phyloP scores from a whole-genome alignment of 1,140 invertebrate species.

The Charaxes varanes region DNA sequence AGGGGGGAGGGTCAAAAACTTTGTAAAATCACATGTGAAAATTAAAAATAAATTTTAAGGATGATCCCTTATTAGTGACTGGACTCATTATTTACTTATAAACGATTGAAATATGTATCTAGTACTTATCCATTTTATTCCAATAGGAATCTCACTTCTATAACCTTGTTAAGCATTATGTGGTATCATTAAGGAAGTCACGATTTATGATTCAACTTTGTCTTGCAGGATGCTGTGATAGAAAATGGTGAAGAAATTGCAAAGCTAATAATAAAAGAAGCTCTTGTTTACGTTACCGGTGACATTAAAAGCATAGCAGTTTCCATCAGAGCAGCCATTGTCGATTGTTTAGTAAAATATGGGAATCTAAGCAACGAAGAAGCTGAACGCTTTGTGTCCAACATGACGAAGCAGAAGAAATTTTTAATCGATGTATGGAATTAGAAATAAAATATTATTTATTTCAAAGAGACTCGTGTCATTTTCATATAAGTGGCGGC shows the following conservation, averaged over 20 bases:
- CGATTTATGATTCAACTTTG: too few species aligned
- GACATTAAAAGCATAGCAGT: conserved; percentile 84
- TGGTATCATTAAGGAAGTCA: too few species aligned
- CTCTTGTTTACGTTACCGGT: conserved; percentile 84
- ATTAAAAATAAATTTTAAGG: too few species aligned
- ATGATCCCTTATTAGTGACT: too few species aligned
- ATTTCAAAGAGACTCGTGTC: neutral
- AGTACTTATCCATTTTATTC: too few species aligned
- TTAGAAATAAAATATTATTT: conserved; percentile 35
- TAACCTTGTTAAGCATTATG: too few species aligned
- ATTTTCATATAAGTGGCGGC: too few species aligned
- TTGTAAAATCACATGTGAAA: too few species aligned
- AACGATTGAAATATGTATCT: too few species aligned
- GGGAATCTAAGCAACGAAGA: conserved; percentile 51
- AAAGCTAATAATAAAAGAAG: conserved; percentile 74
- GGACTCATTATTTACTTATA: too few species aligned
- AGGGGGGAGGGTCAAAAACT: too few species aligned
- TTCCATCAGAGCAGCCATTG: conserved; percentile 78
- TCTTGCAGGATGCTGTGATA: conserved; percentile 75
- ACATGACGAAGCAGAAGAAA: conserved; percentile 63
- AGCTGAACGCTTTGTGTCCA: conserved; percentile 48
- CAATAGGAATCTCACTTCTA: too few species aligned
- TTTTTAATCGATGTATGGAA: conserved; percentile 76
- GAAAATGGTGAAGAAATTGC: conserved; percentile 74
- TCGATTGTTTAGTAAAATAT: conserved; percentile 70